phyloP scores from a whole-genome alignment of 2,888 invertebrate species.

The Acleris cristana region DNA sequence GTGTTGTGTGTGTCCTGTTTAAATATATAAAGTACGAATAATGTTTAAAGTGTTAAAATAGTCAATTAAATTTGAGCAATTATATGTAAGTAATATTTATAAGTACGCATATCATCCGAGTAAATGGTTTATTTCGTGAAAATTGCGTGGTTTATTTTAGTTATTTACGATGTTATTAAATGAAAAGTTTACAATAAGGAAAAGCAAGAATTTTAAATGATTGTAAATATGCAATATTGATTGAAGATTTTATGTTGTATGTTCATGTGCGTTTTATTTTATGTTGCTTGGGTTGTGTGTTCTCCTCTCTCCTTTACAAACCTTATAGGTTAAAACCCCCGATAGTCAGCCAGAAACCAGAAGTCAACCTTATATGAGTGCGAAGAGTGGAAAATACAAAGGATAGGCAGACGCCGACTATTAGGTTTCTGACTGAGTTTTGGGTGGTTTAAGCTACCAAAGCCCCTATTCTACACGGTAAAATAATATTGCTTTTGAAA shows the following conservation, averaged over 20 bases:
- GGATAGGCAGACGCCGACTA: too few relatives aligned
- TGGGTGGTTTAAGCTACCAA: too few relatives aligned
- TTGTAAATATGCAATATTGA: slow-evolving; percentile 56
- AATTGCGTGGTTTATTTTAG: neutral
- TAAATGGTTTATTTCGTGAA: too few relatives aligned
- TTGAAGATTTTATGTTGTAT: slow-evolving; percentile 74
- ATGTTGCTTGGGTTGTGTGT: neutral
- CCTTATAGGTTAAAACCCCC: too few relatives aligned
- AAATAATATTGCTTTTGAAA: too few relatives aligned
- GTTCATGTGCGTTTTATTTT: slow-evolving; percentile 60
- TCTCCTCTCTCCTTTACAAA: too few relatives aligned
- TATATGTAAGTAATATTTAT: neutral
- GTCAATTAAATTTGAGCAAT: slow-evolving; percentile 16
- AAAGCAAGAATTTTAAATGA: neutral
- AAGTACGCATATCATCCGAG: too few relatives aligned
- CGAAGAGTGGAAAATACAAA: too few relatives aligned
- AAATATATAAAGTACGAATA: slow-evolving; percentile 1
- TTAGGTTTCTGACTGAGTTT: too few relatives aligned
- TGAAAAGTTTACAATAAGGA: neutral
- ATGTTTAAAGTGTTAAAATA: neutral
- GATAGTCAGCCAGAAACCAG: too few relatives aligned
- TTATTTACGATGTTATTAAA: neutral
- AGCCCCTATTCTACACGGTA: too few relatives aligned
- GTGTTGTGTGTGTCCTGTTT: slow-evolving; percentile 1
- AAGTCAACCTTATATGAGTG: too few relatives aligned